Evolutionary conservation across 2,113 vertebrate species (phyloP).

Genomic region (Eclectus roratus): DNA sequence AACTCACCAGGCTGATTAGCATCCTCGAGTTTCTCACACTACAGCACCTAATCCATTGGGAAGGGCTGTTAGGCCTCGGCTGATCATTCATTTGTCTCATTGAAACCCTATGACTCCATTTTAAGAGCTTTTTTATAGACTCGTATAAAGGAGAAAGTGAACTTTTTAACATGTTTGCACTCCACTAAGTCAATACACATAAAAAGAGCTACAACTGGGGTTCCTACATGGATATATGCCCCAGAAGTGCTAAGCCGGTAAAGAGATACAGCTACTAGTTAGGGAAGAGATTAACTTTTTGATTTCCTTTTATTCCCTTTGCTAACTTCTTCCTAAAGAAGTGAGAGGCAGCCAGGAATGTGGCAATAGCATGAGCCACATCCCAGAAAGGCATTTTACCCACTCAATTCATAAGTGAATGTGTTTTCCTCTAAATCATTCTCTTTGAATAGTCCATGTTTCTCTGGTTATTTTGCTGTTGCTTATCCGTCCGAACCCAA

Average conservation of each 20-base stretch:
- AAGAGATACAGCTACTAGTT: slow-evolving; percentile 17
- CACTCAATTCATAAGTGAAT: neutral
- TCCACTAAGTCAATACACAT: slow-evolving; percentile 75
- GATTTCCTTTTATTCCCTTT: neutral
- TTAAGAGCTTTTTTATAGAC: slow-evolving; percentile 86
- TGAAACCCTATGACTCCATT: slow-evolving; percentile 76
- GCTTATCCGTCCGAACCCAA: neutral
- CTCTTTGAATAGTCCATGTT: neutral
- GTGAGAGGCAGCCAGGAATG: neutral
- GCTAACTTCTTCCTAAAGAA: neutral
- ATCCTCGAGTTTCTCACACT: slow-evolving; percentile 43
- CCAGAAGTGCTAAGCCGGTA: slow-evolving; percentile 51
- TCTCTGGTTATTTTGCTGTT: neutral
- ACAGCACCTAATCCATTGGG: slow-evolving; percentile 1
- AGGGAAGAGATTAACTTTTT: neutral
- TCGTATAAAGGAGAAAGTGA: slow-evolving; percentile 81
- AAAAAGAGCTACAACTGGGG: slow-evolving; percentile 67
- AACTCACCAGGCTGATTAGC: slow-evolving; percentile 25
- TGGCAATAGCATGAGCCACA: neutral
- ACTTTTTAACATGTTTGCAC: slow-evolving; percentile 79
- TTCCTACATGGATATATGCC: slow-evolving; percentile 47
- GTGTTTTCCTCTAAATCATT: neutral
- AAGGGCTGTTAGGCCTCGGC: slow-evolving; percentile 10
- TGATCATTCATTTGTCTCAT: slow-evolving; percentile 68
- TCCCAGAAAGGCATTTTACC: neutral